phyloP scores from a whole-genome alignment of 2,888 invertebrate genomes.

The Eulithis prunata region DNA sequence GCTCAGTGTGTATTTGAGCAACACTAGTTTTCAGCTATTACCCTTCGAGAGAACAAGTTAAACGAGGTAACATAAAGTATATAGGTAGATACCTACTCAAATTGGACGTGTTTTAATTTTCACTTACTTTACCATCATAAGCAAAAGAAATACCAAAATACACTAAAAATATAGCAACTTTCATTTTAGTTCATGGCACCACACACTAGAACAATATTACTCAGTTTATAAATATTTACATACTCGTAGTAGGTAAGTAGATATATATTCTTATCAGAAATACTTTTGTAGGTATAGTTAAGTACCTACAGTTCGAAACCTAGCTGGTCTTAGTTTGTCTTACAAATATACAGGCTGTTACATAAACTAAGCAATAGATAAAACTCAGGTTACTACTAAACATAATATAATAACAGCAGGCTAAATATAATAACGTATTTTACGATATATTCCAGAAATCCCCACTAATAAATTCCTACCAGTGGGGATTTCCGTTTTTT shows the following conservation, averaged over 20 bases:
- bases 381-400: background rate
- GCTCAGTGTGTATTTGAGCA: no score
- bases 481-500: no score
- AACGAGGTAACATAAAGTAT: no score
- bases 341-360: constrained; percentile 6
- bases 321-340: background rate
- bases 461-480: no score
- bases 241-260: background rate
- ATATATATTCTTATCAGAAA: constrained; percentile 8
- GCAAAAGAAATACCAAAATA: constrained; percentile 37
- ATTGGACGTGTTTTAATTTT: no score
- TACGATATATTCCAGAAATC: no score
- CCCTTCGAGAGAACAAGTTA: no score
- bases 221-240: constrained; percentile 8
- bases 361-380: background rate
- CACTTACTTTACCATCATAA: constrained; percentile 44
- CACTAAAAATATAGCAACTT: constrained; percentile 41
- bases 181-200: constrained; percentile 44
- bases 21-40: no score
- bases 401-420: no score
- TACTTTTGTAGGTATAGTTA: constrained; percentile 9
- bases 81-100: no score
- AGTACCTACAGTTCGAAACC: background rate
- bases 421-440: background rate
- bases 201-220: constrained; percentile 2